These are phyloP conservation scores for Clarias platycephalus DNA, from an alignment of 2,797 vertebrate species.

Conservation along the genomic window DNA sequence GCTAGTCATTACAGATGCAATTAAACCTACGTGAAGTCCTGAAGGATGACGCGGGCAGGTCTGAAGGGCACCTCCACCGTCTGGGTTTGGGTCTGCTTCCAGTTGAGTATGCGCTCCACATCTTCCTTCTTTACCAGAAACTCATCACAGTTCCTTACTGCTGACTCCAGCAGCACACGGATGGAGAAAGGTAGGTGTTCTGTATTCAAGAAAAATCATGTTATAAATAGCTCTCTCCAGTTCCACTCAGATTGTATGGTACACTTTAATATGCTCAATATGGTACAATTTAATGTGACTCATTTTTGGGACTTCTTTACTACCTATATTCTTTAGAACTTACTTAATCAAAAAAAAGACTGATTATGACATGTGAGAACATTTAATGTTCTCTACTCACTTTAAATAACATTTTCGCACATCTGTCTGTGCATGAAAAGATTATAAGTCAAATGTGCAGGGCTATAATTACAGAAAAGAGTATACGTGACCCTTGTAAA, in stretches of 20 bases:
- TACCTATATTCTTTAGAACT: no score
- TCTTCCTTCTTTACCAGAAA: slow-evolving; percentile 89
- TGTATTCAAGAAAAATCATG: slow-evolving; percentile 53
- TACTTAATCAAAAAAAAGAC: not conserved
- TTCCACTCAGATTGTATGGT: not conserved
- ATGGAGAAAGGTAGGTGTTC: slow-evolving; percentile 89
- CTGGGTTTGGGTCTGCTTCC: slow-evolving; percentile 84
- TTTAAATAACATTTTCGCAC: not conserved
- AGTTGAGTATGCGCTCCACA: slow-evolving; percentile 92
- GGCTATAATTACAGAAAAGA: not conserved
- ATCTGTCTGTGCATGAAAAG: not conserved
- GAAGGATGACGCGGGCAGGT: slow-evolving; percentile 93
- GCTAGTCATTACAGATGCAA: not conserved
- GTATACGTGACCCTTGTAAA: not conserved
- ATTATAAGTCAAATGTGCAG: not conserved
- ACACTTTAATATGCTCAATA: not conserved
- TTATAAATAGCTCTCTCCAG: not conserved
- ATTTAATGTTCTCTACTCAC: not conserved
- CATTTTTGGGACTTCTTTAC: not conserved
- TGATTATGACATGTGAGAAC: not conserved
- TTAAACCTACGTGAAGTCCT: slow-evolving; percentile 92
- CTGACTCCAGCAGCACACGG: slow-evolving; percentile 90
- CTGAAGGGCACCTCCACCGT: slow-evolving; percentile 93
- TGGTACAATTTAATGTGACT: not conserved
- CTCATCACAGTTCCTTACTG: slow-evolving; percentile 90